These are phyloP conservation scores for Eptatretus atami DNA, from an alignment of 2,797 vertebrate genomes.

Conservation along the genomic window DNA sequence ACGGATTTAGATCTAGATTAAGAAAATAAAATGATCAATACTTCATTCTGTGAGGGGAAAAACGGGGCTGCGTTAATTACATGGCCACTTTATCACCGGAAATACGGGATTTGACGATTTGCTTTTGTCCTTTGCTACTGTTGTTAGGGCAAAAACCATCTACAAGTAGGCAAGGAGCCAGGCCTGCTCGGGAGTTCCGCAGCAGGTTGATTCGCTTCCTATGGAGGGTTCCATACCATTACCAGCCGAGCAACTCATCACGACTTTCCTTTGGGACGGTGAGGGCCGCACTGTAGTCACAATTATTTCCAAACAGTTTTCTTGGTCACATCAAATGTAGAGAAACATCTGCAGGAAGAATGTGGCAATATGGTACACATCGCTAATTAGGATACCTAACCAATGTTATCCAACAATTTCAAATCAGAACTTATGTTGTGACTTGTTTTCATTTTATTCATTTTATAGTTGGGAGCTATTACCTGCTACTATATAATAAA, in stretches of 20 bases:
- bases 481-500: too few relatives aligned
- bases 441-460: too few relatives aligned
- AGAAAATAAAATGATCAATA: too few relatives aligned
- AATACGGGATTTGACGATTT: not conserved
- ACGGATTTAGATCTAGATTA: too few relatives aligned
- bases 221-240: slow-evolving; percentile 43
- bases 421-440: too few relatives aligned
- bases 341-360: not conserved
- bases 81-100: too few relatives aligned
- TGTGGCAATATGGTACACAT: not conserved
- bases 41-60: too few relatives aligned
- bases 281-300: slow-evolving; percentile 10
- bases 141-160: slow-evolving; percentile 27
- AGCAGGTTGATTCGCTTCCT: slow-evolving; percentile 52
- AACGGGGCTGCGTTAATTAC: too few relatives aligned
- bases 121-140: slow-evolving; percentile 7
- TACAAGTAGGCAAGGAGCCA: slow-evolving; percentile 44
- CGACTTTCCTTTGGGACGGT: slow-evolving; percentile 97
- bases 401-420: too few relatives aligned
- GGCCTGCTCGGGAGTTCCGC: slow-evolving; percentile 51
- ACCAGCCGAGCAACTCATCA: slow-evolving; percentile 64
- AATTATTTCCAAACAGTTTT: slow-evolving; percentile 3
- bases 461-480: too few relatives aligned
- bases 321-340: not conserved
- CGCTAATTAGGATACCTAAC: not conserved